Evolutionary conservation across 2,113 vertebrate species (phyloP).

Genomic region (Ammodytes marinus): DNA sequence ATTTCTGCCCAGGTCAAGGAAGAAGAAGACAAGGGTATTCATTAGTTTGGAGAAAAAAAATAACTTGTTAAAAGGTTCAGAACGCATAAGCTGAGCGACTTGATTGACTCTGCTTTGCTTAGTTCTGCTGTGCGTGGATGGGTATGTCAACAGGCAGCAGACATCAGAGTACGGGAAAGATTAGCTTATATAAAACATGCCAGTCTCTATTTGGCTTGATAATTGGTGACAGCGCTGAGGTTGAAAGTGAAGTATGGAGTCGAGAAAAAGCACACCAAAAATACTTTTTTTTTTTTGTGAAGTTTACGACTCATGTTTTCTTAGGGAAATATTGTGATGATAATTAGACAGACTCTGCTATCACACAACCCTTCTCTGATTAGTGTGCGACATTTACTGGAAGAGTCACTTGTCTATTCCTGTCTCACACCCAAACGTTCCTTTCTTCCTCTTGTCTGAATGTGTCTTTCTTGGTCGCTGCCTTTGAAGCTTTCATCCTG

Average conservation of each 20-base stretch:
- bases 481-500: constrained; percentile 64
- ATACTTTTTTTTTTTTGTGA: constrained; percentile 29
- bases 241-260: constrained; percentile 22
- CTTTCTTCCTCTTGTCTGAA: constrained; percentile 56
- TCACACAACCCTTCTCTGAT: constrained; percentile 56
- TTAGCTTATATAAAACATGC: constrained; percentile 14
- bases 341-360: constrained; percentile 65
- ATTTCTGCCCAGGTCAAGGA: constrained; percentile 40
- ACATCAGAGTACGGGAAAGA: constrained; percentile 18
- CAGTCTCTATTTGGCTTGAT: constrained; percentile 16
- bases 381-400: constrained; percentile 65
- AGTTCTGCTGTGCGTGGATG: neutral
- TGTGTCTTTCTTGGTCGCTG: constrained; percentile 62
- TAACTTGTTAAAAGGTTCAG: no score
- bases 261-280: constrained; percentile 36
- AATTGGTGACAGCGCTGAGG: constrained; percentile 32
- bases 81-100: neutral
- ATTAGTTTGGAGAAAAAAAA: constrained; percentile 20
- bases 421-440: constrained; percentile 57
- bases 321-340: constrained; percentile 52
- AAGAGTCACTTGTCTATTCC: constrained; percentile 70
- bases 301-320: constrained; percentile 25
- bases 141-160: neutral
- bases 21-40: neutral
- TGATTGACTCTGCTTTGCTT: constrained; percentile 15